Base-by-base conservation (phyloP, 2,888 invertebrate genomes). In the Sarcophaga carnaria region DNA sequence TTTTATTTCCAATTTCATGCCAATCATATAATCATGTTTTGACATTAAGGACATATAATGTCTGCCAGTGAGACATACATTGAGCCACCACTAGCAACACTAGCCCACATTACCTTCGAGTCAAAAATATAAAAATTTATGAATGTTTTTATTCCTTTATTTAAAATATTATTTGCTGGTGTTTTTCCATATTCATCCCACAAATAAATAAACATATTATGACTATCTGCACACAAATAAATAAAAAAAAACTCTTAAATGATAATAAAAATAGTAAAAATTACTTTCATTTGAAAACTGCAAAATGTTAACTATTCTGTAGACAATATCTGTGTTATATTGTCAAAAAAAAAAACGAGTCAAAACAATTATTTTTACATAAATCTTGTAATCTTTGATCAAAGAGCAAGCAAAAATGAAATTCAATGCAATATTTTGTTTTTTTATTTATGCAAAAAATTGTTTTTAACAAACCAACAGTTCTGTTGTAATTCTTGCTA, bases 321-420 rank as follows among this genome's bases (percentile, higher is more conserved):
- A 63, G 70, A 63, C 70, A 71, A 54, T 54, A 37, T 70, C 49
- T 78, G 47, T 12, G 12, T 27, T n/a, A n/a, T 14, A 6, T 25
- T 10, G 25, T 0, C 37, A 63, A 63, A 54, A 79, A 10, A 20
- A 12, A 60, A 54, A 62, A 62, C 2, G 17, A 37, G 0, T 37
- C 20, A 37, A 54, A 54, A 64, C 49, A 63, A 63, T 71, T 79
- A 71, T 79, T 71, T 79, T 49, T 63, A 64, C 20, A 79, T 63
- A 79, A 70, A 79, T 64, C 63, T 63, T 27, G 63, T 22, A 79
- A 79, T 63, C 79, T 64, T 63, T 70, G 78, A 79, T 70, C 62
- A 79, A 49, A 70, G 27, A 8, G n/a, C 37, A 60, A 49, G 0
- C 20, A 20, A 20, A 20, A 20, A 20, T 20, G 20, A 20, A 20